Conservation (phyloP, 2,113 vertebrate genomes). For the Cyphomyrus discorhynchus region DNA sequence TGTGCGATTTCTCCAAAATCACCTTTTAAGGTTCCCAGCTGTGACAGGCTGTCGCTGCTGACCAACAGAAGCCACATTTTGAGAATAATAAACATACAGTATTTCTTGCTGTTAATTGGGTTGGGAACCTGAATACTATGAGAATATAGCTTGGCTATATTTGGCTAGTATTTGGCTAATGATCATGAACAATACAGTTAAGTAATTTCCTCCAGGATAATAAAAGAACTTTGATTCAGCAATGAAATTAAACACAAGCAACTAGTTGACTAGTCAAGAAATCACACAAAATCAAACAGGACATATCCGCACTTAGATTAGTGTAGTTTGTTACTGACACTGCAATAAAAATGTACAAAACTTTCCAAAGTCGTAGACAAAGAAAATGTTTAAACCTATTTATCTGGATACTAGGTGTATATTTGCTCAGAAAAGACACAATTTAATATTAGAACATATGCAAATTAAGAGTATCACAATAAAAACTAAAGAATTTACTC, state of each 20-base stretch:
- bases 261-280: not conserved
- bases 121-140: not conserved
- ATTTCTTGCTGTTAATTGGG: not conserved
- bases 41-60: not conserved
- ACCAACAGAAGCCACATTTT: not conserved
- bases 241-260: not conserved
- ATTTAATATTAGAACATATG: not conserved
- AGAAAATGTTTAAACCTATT: not conserved
- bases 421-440: not conserved
- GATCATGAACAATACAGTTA: not conserved
- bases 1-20: not conserved
- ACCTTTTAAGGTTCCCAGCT: conserved; percentile 6
- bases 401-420: not conserved
- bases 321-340: not conserved
- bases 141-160: not conserved
- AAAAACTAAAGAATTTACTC: not conserved
- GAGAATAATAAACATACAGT: not conserved
- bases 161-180: not conserved
- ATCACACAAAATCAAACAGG: not conserved
- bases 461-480: not conserved
- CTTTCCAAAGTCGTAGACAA: not conserved
- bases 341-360: not conserved
- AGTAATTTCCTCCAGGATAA: not conserved
- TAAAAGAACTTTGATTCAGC: not conserved
- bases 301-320: not conserved